Base-by-base conservation (phyloP, 2,113 vertebrate genomes). In the Eulacestoma nigropectus region DNA sequence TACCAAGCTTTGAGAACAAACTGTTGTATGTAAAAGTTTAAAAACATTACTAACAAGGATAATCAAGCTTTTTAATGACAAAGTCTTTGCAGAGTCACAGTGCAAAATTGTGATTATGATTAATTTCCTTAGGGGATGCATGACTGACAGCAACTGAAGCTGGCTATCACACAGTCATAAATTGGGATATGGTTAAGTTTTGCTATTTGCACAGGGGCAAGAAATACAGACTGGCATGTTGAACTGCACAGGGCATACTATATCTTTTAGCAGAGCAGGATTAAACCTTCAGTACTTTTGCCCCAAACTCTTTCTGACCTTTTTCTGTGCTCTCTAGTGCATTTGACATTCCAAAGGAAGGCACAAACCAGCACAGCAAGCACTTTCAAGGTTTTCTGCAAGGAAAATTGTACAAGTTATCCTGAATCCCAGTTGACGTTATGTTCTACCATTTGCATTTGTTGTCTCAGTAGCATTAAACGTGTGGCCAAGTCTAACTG, bases 101-200 rank as follows among this genome's bases (percentile, higher is more conserved):
- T 86, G 73, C 68, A 84, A 96, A 96, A 96, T 93, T 81, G 25
- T 59, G 57, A 85, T 96, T 96, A 90, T 59, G 60, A 57, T 78
- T 92, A 49, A 94, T 94, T 89, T 94, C 93, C 90, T 86, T 60
- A 46, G 92, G 90, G 95, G 21, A 47, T 57, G 32, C 56, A 60
- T 96, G 92, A 95, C 46, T 84, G 95, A 68, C 88, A 93, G 83
- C 79, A 92, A 4, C 33, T 78, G 56, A 86, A 46, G 60, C 60
- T 87, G 85, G 47, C 72, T 93, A 63, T 81, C 69, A 56, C 50
- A 33, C 20, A 87, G 79, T 41, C 62, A 26, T 81, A 84, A 90
- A 92, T 16, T 80, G 85, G 87, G 60, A 46, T 68, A 52, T 74
- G 59, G 89, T 49, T 55, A 77, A 46, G 27, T 50, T 72, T 23